Percentiles rank a stretch among this genome's conserved stretches.
Conservation (phyloP, 2,888 invertebrate genomes). For the Lasioglossum calceatum region DNA sequence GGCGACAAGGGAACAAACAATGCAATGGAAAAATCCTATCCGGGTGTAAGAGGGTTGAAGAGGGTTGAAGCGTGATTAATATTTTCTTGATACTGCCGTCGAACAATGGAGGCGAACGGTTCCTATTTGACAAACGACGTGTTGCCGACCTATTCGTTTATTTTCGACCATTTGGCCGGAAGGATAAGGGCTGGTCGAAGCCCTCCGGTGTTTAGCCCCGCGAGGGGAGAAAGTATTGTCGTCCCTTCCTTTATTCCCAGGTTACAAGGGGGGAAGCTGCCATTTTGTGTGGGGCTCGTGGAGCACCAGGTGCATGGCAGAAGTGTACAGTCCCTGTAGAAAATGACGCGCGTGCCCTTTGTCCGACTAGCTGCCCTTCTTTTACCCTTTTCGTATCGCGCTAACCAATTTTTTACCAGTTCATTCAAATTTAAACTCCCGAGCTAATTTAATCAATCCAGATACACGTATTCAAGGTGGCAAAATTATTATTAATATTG, state of each 20-base stretch:
- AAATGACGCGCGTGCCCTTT: slow-evolving; percentile 78
- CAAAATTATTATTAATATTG: background rate
- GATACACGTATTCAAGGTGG: background rate
- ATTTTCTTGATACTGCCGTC: slow-evolving; percentile 34
- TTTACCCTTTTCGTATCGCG: slow-evolving; percentile 30
- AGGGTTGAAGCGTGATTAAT: slow-evolving; percentile 36
- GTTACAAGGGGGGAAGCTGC: slow-evolving; percentile 77
- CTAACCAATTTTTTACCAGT: background rate
- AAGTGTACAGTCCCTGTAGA: slow-evolving; percentile 82
- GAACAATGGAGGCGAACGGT: slow-evolving; percentile 33
- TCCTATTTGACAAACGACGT: slow-evolving; percentile 59
- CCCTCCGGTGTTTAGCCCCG: slow-evolving; percentile 63
- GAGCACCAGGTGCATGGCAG: slow-evolving; percentile 81
- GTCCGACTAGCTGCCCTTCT: slow-evolving; percentile 68
- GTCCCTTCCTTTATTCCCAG: slow-evolving; percentile 76
- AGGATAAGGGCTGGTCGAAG: slow-evolving; percentile 71
- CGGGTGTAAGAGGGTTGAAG: background rate
- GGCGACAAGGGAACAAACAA: background rate
- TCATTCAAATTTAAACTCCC: background rate
- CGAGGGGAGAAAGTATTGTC: slow-evolving; percentile 81
- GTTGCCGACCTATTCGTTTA: slow-evolving; percentile 54
- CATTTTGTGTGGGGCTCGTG: slow-evolving; percentile 82
- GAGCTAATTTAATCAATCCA: background rate
- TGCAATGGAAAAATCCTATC: background rate
- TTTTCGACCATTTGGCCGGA: slow-evolving; percentile 75